Conservation (phyloP, 2,888 invertebrate species). For the Phania funesta region DNA sequence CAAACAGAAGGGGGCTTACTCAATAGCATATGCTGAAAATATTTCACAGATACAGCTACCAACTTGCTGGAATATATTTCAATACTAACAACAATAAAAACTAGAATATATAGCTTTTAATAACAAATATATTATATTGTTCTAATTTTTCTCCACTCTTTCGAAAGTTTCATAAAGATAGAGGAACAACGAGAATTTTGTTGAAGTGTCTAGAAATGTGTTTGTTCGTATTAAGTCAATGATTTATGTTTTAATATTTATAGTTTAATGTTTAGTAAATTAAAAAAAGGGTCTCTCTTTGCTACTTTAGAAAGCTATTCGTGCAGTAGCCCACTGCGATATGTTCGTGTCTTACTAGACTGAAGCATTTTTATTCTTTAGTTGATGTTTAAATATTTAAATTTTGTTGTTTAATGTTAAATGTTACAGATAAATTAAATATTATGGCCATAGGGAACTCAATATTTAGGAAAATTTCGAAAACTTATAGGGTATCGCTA, state of each 20-base stretch:
- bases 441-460: too few species aligned
- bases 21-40: slow-evolving; percentile 22
- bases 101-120: slow-evolving; percentile 34
- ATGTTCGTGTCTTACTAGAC: neutral
- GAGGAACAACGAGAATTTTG: slow-evolving; percentile 6
- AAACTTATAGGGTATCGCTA: neutral
- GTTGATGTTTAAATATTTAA: slow-evolving; percentile 3
- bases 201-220: slow-evolving; percentile 28
- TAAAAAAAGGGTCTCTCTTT: neutral
- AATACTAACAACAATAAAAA: neutral
- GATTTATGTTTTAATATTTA: slow-evolving; percentile 52
- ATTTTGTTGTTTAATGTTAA: neutral
- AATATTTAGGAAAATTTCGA: neutral
- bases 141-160: slow-evolving; percentile 25
- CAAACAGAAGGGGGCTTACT: neutral
- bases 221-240: slow-evolving; percentile 17
- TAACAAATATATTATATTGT: slow-evolving; percentile 49
- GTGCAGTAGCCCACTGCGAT: neutral
- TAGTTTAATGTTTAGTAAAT: too few species aligned
- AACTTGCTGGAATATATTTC: neutral
- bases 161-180: neutral
- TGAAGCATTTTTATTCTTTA: slow-evolving; percentile 4
- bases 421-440: slow-evolving; percentile 34
- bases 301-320: slow-evolving; percentile 2
- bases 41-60: neutral